A percentile compares a stretch with the other conserved stretches of the same genome.
Conservation (phyloP, 2,113 vertebrate genomes). For the Mus spicilegus region DNA sequence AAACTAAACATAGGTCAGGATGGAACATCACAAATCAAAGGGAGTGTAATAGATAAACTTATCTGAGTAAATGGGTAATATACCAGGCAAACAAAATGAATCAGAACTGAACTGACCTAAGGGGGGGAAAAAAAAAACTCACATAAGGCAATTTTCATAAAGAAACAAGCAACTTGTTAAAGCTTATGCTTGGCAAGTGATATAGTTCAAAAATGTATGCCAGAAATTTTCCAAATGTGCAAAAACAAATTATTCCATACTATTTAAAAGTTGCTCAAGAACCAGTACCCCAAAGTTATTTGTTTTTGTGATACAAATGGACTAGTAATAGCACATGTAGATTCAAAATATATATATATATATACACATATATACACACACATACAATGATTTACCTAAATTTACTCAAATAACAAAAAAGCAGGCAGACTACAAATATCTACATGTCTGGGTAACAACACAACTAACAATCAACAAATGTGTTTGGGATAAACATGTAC, state of each 20-base stretch:
- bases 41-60: not conserved
- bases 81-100: not conserved
- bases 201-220: not conserved
- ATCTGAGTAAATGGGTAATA: not conserved
- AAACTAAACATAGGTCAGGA: not conserved
- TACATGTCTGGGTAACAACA: not conserved
- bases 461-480: not conserved
- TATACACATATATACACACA: no score
- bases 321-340: not conserved
- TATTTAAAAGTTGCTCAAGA: not conserved
- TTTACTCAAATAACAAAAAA: constrained; percentile 26
- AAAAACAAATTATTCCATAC: constrained; percentile 9
- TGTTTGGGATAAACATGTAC: accelerated
- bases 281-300: not conserved
- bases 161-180: constrained; percentile 18
- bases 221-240: not conserved
- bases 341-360: not conserved
- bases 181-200: not conserved
- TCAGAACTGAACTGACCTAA: not conserved
- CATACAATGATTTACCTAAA: not conserved
- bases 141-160: constrained; percentile 11
- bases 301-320: constrained; percentile 21
- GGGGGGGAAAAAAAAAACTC: not conserved
- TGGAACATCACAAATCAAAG: not conserved
- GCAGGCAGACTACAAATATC: not conserved